A percentile compares a stretch with the other conserved stretches of the same genome.
These are phyloP conservation scores for Seladonia tumulorum DNA, from an alignment of 2,888 invertebrate genomes.

Conservation along the genomic window DNA sequence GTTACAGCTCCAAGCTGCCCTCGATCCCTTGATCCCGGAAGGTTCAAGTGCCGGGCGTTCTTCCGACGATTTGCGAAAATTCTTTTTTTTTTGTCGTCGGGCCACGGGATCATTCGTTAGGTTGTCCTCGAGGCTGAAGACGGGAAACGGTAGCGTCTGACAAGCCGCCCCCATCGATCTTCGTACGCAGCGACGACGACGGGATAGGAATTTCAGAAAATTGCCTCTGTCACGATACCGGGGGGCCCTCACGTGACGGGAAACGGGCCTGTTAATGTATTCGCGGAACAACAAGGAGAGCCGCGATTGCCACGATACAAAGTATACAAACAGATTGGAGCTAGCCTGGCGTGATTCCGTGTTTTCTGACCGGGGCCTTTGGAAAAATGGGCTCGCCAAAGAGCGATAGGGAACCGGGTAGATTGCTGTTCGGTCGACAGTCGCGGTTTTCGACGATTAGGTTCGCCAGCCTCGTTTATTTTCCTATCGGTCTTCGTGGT, in stretches of 20 bases:
- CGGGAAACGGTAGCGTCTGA: conserved; percentile 43
- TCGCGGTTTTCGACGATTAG: conserved; percentile 9
- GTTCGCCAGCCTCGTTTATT: background rate
- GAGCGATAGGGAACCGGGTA: background rate
- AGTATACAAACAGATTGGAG: conserved; percentile 11
- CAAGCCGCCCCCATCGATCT: conserved; percentile 56
- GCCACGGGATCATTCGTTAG: conserved; percentile 57
- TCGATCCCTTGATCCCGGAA: conserved; percentile 6
- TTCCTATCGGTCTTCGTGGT: background rate
- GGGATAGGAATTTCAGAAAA: conserved; percentile 51
- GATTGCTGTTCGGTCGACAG: background rate
- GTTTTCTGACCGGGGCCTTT: background rate
- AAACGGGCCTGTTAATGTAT: conserved; percentile 43
- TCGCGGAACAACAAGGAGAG: conserved; percentile 13
- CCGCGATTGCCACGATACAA: conserved; percentile 4
- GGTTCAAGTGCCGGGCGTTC: background rate
- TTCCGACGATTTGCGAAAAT: conserved; percentile 25
- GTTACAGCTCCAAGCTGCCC: background rate
- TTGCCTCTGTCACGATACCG: conserved; percentile 48
- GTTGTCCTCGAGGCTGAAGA: conserved; percentile 23
- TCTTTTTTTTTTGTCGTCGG: conserved; percentile 19
- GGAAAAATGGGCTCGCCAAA: background rate
- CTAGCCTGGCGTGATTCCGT: conserved; percentile 8
- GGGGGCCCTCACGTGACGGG: conserved; percentile 22
- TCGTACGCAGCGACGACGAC: conserved; percentile 41